Base-by-base conservation (phyloP, 2,113 vertebrate genomes). In the Gallinago paraguaiae region DNA sequence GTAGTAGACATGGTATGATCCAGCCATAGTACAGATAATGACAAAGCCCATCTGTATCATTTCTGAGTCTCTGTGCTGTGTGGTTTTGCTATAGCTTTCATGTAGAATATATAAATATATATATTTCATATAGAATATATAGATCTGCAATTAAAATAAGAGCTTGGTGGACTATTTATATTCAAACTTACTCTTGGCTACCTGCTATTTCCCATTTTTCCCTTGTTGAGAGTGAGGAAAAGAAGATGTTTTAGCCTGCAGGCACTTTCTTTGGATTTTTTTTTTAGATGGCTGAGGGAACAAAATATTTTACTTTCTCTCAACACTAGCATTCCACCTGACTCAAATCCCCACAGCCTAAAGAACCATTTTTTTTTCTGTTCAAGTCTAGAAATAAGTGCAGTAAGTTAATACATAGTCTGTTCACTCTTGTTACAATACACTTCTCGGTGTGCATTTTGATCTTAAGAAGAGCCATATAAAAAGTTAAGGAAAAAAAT, bases 281-380 rank as follows among this genome's bases (percentile, higher is more conserved):
- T 88, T 89, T 59, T 23, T 11, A 65, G 69, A 27, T 54, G 39
- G 19, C 45, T 79, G 31, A 76, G 31, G 45, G 57, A 93, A 89
- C 37, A 89, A 90, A 95, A 86, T 91, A 95, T 85, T 96, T 94
- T 70, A 45, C 70, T 91, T 94, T 65, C 84, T 91, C 65, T 27
- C 69, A 57, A 63, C 63, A 27, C 86, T 56, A 33, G 7, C 65
- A 50, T 86, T 94, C 50, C 79, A 94, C 90, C 89, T 39, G 50
- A 67, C 61, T 86, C 50, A 77, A 93, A 88, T 35, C 82, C 67
- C 78, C 0, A 0, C 30, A 41, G 92, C 54, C 61, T 80, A 41
- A 63, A 67, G 67, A 54, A 80, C 33, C 28, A 51, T 65, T 79
- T 92, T 92, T 28, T 23, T 5, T 88, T 65, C 53, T 65, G 48